phyloP scores from a whole-genome alignment of 2,888 invertebrate genomes.

The Drosophila koepferae region DNA sequence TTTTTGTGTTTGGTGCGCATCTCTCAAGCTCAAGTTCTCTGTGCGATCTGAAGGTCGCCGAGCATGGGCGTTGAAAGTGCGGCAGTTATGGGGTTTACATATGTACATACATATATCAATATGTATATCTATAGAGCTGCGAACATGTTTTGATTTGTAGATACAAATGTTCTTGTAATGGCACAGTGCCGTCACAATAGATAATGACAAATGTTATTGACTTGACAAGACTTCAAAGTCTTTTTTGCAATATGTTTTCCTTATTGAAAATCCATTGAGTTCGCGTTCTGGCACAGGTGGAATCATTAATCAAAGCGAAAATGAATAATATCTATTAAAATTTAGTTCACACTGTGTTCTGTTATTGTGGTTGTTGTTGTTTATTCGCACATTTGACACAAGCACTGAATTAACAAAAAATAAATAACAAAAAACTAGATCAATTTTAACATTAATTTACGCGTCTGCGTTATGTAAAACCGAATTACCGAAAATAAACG shows the following conservation, averaged over 20 bases:
- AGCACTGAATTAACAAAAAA: slow-evolving; percentile 15
- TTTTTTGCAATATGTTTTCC: neutral
- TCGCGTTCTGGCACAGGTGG: neutral
- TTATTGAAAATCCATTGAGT: neutral
- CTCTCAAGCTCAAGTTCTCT: neutral
- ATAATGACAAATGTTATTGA: slow-evolving; percentile 18
- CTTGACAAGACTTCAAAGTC: neutral
- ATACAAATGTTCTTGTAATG: slow-evolving; percentile 28
- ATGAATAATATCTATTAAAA: slow-evolving; percentile 22
- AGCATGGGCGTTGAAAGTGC: slow-evolving; percentile 13
- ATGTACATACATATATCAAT: no score
- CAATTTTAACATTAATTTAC: slow-evolving; percentile 49
- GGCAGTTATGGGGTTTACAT: neutral
- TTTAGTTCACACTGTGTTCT: slow-evolving; percentile 34
- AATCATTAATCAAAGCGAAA: slow-evolving; percentile 52
- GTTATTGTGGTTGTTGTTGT: slow-evolving; percentile 28
- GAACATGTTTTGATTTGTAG: slow-evolving; percentile 23
- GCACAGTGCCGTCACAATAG: neutral
- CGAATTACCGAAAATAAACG: slow-evolving; percentile 65
- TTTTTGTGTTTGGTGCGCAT: neutral
- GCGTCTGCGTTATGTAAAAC: slow-evolving; percentile 68
- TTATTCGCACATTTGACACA: slow-evolving; percentile 57
- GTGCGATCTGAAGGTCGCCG: slow-evolving; percentile 39
- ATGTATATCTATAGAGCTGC: no score
- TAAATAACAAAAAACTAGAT: slow-evolving; percentile 22